phyloP scores from a whole-genome alignment of 2,797 vertebrate genomes.

The Nyctalus aviator region DNA sequence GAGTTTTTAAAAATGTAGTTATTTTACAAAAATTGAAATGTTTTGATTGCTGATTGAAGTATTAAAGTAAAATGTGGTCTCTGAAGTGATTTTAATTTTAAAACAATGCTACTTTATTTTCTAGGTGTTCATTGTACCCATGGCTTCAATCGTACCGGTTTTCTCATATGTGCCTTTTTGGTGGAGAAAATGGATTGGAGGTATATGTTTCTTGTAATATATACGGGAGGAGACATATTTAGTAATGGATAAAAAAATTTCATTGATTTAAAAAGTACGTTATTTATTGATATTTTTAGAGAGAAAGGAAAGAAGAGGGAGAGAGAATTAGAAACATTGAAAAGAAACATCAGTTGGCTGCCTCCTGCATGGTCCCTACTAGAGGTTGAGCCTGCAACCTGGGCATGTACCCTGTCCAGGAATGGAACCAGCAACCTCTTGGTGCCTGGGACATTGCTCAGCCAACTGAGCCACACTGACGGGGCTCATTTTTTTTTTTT shows the following conservation, averaged over 20 bases:
- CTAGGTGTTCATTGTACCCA: constrained; percentile 99
- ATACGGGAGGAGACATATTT: constrained; percentile 59
- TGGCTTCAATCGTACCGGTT: constrained; percentile 98
- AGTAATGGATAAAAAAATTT: not conserved
- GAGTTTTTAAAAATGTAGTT: constrained; percentile 35
- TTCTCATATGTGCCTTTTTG: constrained; percentile 98
- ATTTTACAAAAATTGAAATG: constrained; percentile 53
- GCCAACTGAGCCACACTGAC: no score
- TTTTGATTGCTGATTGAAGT: constrained; percentile 43
- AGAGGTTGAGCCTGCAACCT: no score
- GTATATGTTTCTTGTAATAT: constrained; percentile 87
- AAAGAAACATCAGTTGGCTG: no score
- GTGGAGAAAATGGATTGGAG: constrained; percentile 99
- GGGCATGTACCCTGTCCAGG: no score
- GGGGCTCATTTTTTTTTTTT: no score
- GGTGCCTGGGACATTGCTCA: no score
- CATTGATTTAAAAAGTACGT: not conserved
- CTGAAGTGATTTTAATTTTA: constrained; percentile 65
- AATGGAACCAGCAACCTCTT: no score
- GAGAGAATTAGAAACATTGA: no score
- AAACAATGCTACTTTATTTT: constrained; percentile 77
- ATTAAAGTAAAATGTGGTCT: constrained; percentile 56
- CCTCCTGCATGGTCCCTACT: no score
- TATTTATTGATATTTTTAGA: no score
- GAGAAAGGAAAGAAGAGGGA: no score